Base-by-base conservation (phyloP, 2,797 vertebrate species). In the Sebastes matsubarae region DNA sequence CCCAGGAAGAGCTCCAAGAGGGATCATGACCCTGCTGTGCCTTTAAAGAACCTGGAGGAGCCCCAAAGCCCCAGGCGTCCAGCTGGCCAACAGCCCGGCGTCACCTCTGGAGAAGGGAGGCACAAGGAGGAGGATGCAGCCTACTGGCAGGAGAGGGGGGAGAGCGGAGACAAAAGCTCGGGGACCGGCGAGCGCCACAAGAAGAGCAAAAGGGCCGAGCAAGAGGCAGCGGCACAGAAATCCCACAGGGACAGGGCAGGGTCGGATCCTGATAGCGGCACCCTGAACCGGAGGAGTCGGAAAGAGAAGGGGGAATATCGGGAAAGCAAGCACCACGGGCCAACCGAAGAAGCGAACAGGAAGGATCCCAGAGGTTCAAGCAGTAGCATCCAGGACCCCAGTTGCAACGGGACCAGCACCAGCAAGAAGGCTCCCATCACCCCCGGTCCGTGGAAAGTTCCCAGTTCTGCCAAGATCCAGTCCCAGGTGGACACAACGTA, bases 391-490 rank as follows among this genome's bases (percentile, higher is more conserved):
- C 92, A 81, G 89, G 95, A 95, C 77, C 92, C 90, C 36, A 76
- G 81, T 77, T 92, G 86, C 83, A 95, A 96, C 2, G 96, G 95
- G 72, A 92, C 85, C 2, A 38, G 84, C 22, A 86, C 88, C 80
- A 88, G 85, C 29, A 96, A 92, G 80, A 98, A 96, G 92, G 93
- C 95, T 77, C 79, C 96, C 2, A 97, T 99, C 85, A 97, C 96
- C 57, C 98, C 98, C 0, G 98, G 99, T 5, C 98, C 98, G 0
- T 99, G 99, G 99, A 98, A 97, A 89, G 97, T 99, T 25, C 98
- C 98, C 6, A 94, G 95, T 36, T 91, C 96, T 2, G 92, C 92
- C 27, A 98, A 95, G 95, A 95, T 96, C 88, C 91, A 95, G 80
- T 94, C 95, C 88, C 94, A 93, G 18, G 88, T 72, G 81, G 95